These are phyloP conservation scores for Andrena bicolor DNA, from an alignment of 2,888 invertebrate species.

Conservation along the genomic window DNA sequence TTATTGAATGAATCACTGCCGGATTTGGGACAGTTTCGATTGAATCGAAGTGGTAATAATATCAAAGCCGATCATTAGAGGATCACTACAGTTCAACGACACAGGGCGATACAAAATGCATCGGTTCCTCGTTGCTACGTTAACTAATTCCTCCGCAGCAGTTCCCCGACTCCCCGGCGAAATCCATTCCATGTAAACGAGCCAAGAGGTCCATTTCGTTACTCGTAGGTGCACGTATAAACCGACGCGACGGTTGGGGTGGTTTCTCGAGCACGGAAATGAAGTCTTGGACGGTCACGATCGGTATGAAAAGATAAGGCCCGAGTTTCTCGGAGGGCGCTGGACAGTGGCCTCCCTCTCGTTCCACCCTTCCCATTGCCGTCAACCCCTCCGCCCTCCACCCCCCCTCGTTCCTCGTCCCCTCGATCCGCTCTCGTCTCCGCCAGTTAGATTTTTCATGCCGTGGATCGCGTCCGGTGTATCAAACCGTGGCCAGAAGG, in stretches of 20 bases:
- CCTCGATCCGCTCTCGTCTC: constrained; percentile 68
- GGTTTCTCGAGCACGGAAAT: constrained; percentile 83
- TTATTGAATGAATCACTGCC: too few species aligned
- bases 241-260: constrained; percentile 74
- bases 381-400: constrained; percentile 28
- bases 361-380: constrained; percentile 50
- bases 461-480: constrained; percentile 82
- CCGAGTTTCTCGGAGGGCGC: constrained; percentile 73
- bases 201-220: constrained; percentile 79
- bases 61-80: background rate
- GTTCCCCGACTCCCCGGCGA: constrained; percentile 11
- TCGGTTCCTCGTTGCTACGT: background rate
- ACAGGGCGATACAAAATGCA: background rate
- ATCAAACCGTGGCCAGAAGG: constrained; percentile 77
- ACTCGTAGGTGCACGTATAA: constrained; percentile 78
- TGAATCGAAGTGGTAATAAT: too few species aligned
- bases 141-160: constrained; percentile 49
- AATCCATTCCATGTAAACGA: constrained; percentile 80
- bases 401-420: constrained; percentile 42
- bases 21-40: too few species aligned
- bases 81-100: too few species aligned
- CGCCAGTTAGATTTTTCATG: constrained; percentile 84
- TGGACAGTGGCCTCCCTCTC: constrained; percentile 67
- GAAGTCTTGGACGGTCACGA: constrained; percentile 83
- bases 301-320: constrained; percentile 83